Evolutionary conservation across 1,140 invertebrate species (phyloP), one percentile per base, ranked within the genome.

Genomic region (Drosophila ananassae): DNA sequence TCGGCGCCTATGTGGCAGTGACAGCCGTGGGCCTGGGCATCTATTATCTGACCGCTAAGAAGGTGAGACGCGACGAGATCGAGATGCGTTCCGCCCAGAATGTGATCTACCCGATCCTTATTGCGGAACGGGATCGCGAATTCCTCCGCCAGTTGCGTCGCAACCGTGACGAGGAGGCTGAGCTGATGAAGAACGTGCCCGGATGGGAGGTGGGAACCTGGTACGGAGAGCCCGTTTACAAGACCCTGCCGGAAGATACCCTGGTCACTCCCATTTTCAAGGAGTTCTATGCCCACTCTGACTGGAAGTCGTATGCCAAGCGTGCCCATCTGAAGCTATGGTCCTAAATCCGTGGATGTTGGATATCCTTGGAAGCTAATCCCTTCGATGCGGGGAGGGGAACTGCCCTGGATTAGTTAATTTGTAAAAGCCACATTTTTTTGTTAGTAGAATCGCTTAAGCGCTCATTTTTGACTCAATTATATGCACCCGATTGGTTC

Each of bases 201-300:
- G 96, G 96, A 79, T 98, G 98, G 98, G 95, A 95, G 93, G 95
- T 97, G 22, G 97, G 97, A 12, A 98, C 96, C 5, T 96, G 94
- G 81, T 97, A 95, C 77, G 97, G 97, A 8, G 95, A 97, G 90
- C 95, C 95, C 47, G 92, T 98, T 32, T 98, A 94, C 92, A 95
- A 95, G 89, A 93, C 92, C 6, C 53, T 93, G 30, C 93, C 93
- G 10, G 78, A 92, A 34, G 94, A 94, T 68, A 93, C 93, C 5
- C 93, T 96, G 12, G 90, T 95, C 7, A 92, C 94, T 63, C 94
- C 95, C 8, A 92, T 91, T 41, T 93, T 94, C 77, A 92, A 93
- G 61, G 96, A 97, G 90, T 97, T 95, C 90, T 96, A 95, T 77
- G 95, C 93, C 34, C 96, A 96, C 90, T 77, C 92, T 39, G 92